phyloP scores from a whole-genome alignment of 2,797 vertebrate species.

The Steatocranus sp. region DNA sequence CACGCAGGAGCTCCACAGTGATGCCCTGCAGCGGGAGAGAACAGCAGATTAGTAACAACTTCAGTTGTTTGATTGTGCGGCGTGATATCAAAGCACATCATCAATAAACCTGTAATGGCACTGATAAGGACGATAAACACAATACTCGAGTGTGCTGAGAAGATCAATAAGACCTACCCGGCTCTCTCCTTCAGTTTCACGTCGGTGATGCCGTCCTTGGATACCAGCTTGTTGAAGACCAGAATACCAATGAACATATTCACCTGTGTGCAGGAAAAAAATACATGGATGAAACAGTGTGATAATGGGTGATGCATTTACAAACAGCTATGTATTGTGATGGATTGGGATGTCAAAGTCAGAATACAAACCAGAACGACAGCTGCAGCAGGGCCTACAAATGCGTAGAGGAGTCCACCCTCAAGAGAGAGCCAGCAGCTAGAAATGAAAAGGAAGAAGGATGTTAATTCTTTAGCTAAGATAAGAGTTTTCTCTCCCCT shows the following conservation, averaged over 20 bases:
- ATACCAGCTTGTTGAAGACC: constrained; percentile 99
- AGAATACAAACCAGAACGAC: constrained; percentile 90
- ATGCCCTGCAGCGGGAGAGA: constrained; percentile 80
- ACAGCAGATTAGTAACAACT: constrained; percentile 17
- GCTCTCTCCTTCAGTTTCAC: constrained; percentile 99
- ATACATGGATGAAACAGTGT: constrained; percentile 27
- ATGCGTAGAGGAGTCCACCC: constrained; percentile 95
- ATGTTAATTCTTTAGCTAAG: constrained; percentile 14
- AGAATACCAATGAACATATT: constrained; percentile 99
- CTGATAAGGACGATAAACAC: constrained; percentile 46
- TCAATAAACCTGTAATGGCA: constrained; percentile 41
- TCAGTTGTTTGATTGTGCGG: constrained; percentile 7
- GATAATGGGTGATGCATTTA: constrained; percentile 14
- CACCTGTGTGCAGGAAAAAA: constrained; percentile 79
- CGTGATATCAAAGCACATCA: constrained; percentile 25
- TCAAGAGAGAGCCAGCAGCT: constrained; percentile 99
- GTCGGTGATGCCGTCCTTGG: constrained; percentile 98
- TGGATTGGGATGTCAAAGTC: background rate
- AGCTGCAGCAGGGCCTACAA: constrained; percentile 95
- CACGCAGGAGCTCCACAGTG: constrained; percentile 98
- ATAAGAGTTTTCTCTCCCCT: background rate
- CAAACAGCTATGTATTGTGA: background rate
- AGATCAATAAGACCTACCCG: constrained; percentile 84
- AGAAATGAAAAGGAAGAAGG: background rate
- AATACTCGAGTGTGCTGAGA: background rate